Evolutionary conservation across 2,888 invertebrate species (phyloP), one percentile per base, ranked within the genome.

Genomic region (Nymphalis polychloros): DNA sequence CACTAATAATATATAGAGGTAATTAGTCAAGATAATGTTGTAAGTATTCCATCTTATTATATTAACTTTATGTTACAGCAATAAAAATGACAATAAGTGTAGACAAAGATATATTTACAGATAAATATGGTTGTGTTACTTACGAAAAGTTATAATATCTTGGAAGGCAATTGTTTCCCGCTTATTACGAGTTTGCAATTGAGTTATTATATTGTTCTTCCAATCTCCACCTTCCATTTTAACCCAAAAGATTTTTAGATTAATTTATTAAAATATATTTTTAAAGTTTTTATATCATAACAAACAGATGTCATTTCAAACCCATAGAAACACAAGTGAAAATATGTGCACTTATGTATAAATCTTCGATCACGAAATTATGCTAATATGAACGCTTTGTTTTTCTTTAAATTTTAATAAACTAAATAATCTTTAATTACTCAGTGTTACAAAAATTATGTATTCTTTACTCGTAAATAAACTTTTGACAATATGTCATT

Each of bases 101-200:
- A 69, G 55, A 72, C 59, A 72, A 68, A 67, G 57, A 63, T 57
- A 67, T 52, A 59, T n/a, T 55, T 59, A 31, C 19, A 50, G 61
- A 50, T 57, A 86, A 23, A 23, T 2, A 23, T 2, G 87, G 88
- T 89, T 89, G 88, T 78, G 82, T 82, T 83, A 94, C 96, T 95
- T 94, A 97, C 97, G 97, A 88, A 96, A 95, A 76, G 94, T 88
- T 78, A 97, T 95, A 72, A 97, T 94, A 81, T 97, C 97, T 77
- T 95, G 95, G 86, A 96, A 97, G 79, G 95, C 94, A 70, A 94
- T 88, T 27, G 95, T 95, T 92, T 97, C 96, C 72, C 93, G 93
- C 86, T 94, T 95, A 87, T 97, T 97, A 81, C 97, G 93, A 71
- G 94, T 93, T 70, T 95, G 95, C 71, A 97, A 85, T 81, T 96